phyloP scores from a whole-genome alignment of 2,797 vertebrate genomes.

The Dendrocincla fuliginosa region DNA sequence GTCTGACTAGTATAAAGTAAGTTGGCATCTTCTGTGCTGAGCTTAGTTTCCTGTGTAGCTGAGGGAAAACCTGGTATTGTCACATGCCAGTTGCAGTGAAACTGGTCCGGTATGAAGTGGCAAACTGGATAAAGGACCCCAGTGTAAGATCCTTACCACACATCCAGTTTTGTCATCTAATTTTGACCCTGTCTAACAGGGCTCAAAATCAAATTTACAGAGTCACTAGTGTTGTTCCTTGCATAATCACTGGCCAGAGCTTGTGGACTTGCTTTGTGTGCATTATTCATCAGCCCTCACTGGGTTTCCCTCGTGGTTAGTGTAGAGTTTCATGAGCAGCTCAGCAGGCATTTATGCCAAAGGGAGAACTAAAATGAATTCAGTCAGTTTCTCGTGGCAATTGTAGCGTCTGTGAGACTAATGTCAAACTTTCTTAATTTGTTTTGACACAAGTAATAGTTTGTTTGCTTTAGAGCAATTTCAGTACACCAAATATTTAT shows the following conservation, averaged over 20 bases:
- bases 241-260: not conserved
- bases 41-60: not conserved
- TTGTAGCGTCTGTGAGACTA: not conserved
- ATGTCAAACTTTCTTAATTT: not conserved
- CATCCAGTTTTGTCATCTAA: not conserved
- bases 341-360: not conserved
- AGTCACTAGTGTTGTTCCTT: not conserved
- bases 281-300: not conserved
- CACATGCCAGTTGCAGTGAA: not conserved
- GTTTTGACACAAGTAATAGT: not conserved
- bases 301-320: not conserved
- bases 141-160: not conserved
- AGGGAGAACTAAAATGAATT: not conserved
- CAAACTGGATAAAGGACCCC: not conserved
- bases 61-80: not conserved
- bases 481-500: not conserved
- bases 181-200: not conserved
- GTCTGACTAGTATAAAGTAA: not conserved
- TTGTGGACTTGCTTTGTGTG: not conserved
- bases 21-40: not conserved
- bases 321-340: not conserved
- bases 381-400: not conserved
- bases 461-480: not conserved
- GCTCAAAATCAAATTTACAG: not conserved
- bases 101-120: not conserved